Evolutionary conservation across 2,113 vertebrate species (phyloP).

Genomic region (Antechinus stuartii): DNA sequence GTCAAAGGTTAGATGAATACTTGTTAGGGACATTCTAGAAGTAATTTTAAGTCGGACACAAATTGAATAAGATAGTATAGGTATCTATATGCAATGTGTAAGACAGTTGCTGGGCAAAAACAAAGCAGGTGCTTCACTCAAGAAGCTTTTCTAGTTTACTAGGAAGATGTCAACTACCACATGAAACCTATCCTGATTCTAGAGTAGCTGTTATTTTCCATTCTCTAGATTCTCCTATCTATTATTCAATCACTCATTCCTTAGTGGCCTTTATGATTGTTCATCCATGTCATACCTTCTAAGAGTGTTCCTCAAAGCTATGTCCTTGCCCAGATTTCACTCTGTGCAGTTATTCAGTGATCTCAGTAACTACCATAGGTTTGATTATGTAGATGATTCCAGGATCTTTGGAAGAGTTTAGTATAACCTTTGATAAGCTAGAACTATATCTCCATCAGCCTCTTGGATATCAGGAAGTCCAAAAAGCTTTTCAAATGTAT

Average conservation of each 20-base stretch:
- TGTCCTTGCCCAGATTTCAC: neutral
- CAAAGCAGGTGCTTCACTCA: neutral
- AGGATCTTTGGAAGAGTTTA: neutral
- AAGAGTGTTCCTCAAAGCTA: neutral
- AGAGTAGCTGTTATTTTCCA: neutral
- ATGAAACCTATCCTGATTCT: neutral
- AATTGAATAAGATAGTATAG: neutral
- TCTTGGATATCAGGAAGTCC: neutral
- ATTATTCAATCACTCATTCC: neutral
- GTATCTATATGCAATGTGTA: neutral
- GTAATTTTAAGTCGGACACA: no score
- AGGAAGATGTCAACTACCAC: neutral
- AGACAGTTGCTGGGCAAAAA: neutral
- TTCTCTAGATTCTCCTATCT: neutral
- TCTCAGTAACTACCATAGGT: neutral
- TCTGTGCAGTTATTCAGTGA: neutral
- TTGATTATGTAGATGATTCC: neutral
- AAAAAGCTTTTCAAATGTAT: neutral
- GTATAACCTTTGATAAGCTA: neutral
- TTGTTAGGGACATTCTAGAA: no score
- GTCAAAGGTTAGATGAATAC: neutral
- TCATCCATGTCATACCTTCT: neutral
- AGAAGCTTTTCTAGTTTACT: neutral
- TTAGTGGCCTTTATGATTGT: neutral
- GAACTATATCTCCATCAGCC: neutral